Percentiles rank a stretch among this genome's conserved stretches.
Evolutionary conservation across 1,140 invertebrate genomes (phyloP).

Genomic region (Caenorhabditis latens): DNA sequence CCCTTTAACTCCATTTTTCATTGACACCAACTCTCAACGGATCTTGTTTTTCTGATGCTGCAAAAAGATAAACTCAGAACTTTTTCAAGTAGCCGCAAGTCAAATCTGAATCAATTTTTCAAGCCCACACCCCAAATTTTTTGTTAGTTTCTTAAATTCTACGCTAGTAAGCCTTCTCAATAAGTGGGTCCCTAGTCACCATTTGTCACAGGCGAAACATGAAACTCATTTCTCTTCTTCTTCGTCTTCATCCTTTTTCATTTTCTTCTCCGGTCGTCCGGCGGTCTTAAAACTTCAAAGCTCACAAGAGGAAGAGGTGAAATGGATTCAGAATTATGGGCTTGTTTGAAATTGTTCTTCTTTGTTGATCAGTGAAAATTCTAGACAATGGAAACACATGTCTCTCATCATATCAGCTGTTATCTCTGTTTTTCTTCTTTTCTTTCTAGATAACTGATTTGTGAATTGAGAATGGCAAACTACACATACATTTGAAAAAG

Average conservation of each 20-base stretch:
- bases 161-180: conserved; percentile 9
- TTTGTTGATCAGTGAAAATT: background rate
- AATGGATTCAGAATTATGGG: background rate
- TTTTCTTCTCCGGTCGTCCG: background rate
- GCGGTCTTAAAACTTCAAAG: conserved; percentile 7
- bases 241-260: conserved; percentile 14
- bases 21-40: background rate
- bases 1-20: no score
- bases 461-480: no score
- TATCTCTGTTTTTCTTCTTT: background rate
- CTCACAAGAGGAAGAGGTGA: background rate
- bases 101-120: background rate
- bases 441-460: no score
- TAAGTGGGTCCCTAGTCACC: conserved; percentile 51
- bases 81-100: conserved; percentile 10
- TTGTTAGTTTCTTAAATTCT: conserved; percentile 1
- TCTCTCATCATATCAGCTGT: background rate
- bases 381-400: background rate
- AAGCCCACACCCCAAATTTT: background rate
- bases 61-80: background rate
- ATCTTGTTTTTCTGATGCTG: background rate
- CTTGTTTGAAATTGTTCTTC: background rate
- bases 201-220: conserved; percentile 37
- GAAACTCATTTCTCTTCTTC: conserved; percentile 29
- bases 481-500: no score